phyloP scores from a whole-genome alignment of 2,888 invertebrate species.

The Tachystola acroxantha region DNA sequence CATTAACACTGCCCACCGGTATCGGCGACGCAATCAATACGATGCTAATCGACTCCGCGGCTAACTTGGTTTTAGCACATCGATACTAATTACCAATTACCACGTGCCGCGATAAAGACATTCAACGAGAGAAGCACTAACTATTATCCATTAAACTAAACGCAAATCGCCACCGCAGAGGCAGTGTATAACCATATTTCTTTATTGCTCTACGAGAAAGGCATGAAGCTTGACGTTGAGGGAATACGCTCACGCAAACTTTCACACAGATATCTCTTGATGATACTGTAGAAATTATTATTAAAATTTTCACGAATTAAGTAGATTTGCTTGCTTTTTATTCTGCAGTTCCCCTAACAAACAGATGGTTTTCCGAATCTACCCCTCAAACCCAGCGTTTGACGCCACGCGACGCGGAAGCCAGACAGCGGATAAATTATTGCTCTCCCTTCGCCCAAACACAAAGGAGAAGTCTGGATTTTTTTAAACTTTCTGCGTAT shows the following conservation, averaged over 20 bases:
- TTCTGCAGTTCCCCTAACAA: constrained; percentile 13
- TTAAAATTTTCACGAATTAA: background rate
- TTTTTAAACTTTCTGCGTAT: constrained; percentile 45
- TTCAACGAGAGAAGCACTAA: constrained; percentile 21
- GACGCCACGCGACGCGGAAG: constrained; percentile 54
- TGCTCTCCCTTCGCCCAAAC: constrained; percentile 44
- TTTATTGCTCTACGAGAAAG: too few species aligned
- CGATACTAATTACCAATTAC: constrained; percentile 65
- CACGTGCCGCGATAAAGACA: constrained; percentile 40
- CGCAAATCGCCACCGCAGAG: background rate
- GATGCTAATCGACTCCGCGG: constrained; percentile 53
- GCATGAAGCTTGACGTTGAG: too few species aligned
- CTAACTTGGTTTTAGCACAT: constrained; percentile 63
- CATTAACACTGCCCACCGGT: constrained; percentile 61
- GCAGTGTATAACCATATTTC: background rate
- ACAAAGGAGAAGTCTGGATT: constrained; percentile 48
- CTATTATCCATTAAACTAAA: background rate
- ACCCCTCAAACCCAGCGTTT: constrained; percentile 36
- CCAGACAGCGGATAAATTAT: constrained; percentile 56
- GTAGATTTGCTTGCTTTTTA: background rate
- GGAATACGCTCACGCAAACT: too few species aligned
- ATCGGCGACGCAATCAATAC: constrained; percentile 53
- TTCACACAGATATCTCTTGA: too few species aligned
- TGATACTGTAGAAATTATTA: background rate
- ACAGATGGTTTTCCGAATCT: constrained; percentile 34